These are phyloP conservation scores for Raja brachyura DNA, from an alignment of 2,113 vertebrate genomes.

Conservation along the genomic window DNA sequence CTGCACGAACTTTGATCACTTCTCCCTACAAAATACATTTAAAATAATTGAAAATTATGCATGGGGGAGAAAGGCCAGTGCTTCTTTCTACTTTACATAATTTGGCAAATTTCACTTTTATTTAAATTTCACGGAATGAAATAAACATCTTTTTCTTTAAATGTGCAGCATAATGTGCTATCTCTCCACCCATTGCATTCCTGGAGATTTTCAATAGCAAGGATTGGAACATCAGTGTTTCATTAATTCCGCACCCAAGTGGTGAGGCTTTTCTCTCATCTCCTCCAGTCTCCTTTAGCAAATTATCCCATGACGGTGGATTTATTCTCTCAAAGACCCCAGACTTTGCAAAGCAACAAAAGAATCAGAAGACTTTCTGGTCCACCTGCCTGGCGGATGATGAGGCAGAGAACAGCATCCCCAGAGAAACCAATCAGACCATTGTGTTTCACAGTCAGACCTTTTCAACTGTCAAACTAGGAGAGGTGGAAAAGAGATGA, in stretches of 20 bases:
- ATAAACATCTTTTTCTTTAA: slow-evolving; percentile 28
- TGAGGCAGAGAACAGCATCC: slow-evolving; percentile 82
- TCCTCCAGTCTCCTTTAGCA: slow-evolving; percentile 74
- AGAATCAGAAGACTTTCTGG: slow-evolving; percentile 97
- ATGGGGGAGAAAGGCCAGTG: slow-evolving; percentile 44
- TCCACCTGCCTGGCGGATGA: slow-evolving; percentile 97
- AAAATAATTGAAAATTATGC: slow-evolving; percentile 27
- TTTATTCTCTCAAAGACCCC: slow-evolving; percentile 86
- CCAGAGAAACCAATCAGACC: slow-evolving; percentile 96
- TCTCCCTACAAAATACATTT: slow-evolving; percentile 45
- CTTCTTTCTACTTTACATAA: slow-evolving; percentile 49
- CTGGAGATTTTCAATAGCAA: slow-evolving; percentile 74
- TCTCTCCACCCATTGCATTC: slow-evolving; percentile 70
- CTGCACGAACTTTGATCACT: slow-evolving; percentile 46
- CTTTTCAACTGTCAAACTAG: slow-evolving; percentile 96
- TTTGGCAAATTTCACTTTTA: slow-evolving; percentile 44
- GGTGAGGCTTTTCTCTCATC: slow-evolving; percentile 65
- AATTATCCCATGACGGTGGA: slow-evolving; percentile 96
- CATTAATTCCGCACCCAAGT: slow-evolving; percentile 78
- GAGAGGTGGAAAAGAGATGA: slow-evolving; percentile 86
- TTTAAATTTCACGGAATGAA: neutral
- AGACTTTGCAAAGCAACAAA: slow-evolving; percentile 88
- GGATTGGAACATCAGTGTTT: slow-evolving; percentile 68
- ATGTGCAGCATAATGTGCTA: slow-evolving; percentile 50
- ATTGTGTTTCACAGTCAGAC: slow-evolving; percentile 96